Evolutionary conservation across 2,113 vertebrate species (phyloP).

Genomic region (Agapornis roseicollis): DNA sequence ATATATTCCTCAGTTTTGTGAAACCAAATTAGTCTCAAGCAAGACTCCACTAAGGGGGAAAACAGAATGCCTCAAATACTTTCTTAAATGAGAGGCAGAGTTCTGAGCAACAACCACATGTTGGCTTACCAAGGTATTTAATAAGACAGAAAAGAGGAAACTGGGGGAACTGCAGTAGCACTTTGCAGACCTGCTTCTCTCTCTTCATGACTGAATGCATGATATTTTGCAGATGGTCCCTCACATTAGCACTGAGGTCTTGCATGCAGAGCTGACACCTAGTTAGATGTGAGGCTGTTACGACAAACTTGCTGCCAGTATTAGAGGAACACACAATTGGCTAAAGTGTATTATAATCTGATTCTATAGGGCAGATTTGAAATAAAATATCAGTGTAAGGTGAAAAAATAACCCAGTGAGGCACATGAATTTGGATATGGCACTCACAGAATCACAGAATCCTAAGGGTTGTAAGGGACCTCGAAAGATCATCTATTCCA

Average conservation of each 20-base stretch:
- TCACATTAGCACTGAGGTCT: neutral
- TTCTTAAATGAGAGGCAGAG: neutral
- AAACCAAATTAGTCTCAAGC: neutral
- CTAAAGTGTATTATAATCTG: neutral
- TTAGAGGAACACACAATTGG: neutral
- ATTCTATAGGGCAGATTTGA: neutral
- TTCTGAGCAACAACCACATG: fast-evolving
- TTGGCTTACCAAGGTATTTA: neutral
- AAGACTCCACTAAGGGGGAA: neutral
- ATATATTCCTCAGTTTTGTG: neutral
- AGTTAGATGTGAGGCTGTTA: neutral
- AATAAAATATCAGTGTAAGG: neutral
- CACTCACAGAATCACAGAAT: too few species aligned
- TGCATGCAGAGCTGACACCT: neutral
- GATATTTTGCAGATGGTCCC: neutral
- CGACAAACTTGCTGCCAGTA: neutral
- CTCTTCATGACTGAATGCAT: neutral
- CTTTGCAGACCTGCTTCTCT: neutral
- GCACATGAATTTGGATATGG: neutral
- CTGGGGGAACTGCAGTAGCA: neutral
- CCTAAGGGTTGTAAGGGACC: too few species aligned
- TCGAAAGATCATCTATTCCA: too few species aligned
- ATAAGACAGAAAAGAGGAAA: neutral
- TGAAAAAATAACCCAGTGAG: neutral
- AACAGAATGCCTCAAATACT: neutral